These are phyloP conservation scores for Leptodactylus fallax DNA, from an alignment of 2,797 vertebrate genomes.

Conservation along the genomic window DNA sequence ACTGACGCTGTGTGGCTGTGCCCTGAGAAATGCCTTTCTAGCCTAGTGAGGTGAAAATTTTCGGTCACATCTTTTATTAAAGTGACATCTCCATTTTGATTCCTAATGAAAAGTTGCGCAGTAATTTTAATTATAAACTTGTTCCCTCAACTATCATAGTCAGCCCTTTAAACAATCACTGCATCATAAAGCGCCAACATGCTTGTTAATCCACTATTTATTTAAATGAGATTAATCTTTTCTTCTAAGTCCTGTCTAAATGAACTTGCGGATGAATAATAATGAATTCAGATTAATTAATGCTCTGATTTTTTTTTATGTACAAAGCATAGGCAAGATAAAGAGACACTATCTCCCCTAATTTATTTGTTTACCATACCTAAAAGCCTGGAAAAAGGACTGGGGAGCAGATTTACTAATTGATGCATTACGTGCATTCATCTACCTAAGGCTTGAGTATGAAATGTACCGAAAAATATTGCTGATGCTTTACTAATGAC, in stretches of 20 bases:
- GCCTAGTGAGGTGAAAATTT: too few relatives aligned
- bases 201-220: slow-evolving; percentile 39
- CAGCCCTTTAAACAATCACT: slow-evolving; percentile 25
- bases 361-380: slow-evolving; percentile 38
- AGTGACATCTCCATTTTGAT: not conserved
- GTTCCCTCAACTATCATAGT: not conserved
- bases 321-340: slow-evolving; percentile 17
- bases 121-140: slow-evolving; percentile 6
- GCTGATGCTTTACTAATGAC: not conserved
- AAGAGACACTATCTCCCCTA: slow-evolving; percentile 21
- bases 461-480: not conserved
- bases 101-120: not conserved
- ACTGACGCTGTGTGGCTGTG: too few relatives aligned
- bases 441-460: not conserved
- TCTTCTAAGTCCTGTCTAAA: slow-evolving; percentile 46
- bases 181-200: slow-evolving; percentile 30
- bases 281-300: slow-evolving; percentile 32
- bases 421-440: slow-evolving; percentile 13
- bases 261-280: slow-evolving; percentile 27
- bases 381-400: not conserved
- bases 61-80: not conserved
- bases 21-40: not conserved
- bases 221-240: slow-evolving; percentile 42
- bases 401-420: not conserved
- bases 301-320: slow-evolving; percentile 20